These are phyloP conservation scores for Drosophila phalerata DNA, from an alignment of 2,888 invertebrate species.

Conservation along the genomic window DNA sequence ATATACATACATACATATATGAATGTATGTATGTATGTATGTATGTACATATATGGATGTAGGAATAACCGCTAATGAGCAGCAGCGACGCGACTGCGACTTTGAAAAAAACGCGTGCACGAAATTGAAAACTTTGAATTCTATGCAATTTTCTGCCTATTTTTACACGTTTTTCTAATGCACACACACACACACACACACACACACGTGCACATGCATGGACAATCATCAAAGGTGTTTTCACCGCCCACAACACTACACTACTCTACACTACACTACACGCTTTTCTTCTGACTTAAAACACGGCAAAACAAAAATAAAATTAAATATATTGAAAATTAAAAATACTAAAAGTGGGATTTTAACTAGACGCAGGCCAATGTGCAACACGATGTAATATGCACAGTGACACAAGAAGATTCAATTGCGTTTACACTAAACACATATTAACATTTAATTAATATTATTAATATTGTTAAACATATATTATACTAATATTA, in stretches of 20 bases:
- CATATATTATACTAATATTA: too few species aligned
- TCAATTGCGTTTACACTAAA: too few species aligned
- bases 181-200: slow-evolving; percentile 21
- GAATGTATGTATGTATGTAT: neutral
- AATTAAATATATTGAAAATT: neutral
- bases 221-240: slow-evolving; percentile 20
- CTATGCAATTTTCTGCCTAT: slow-evolving; percentile 61
- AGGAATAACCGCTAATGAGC: slow-evolving; percentile 11
- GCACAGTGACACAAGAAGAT: slow-evolving; percentile 15
- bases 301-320: neutral
- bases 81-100: slow-evolving; percentile 14
- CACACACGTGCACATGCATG: slow-evolving; percentile 15
- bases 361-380: slow-evolving; percentile 17
- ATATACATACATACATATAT: too few species aligned
- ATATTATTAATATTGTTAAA: too few species aligned
- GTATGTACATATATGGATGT: neutral
- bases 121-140: slow-evolving; percentile 40
- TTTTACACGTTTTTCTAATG: slow-evolving; percentile 46
- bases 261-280: neutral
- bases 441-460: too few species aligned
- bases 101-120: slow-evolving; percentile 23
- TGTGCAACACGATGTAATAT: neutral
- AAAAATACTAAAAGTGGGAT: slow-evolving; percentile 11
- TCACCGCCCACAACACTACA: slow-evolving; percentile 33
- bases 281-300: neutral